Evolutionary conservation across 2,797 vertebrate species (phyloP), one percentile per base, ranked within the genome.

Genomic region (Sebastes wilsoni): DNA sequence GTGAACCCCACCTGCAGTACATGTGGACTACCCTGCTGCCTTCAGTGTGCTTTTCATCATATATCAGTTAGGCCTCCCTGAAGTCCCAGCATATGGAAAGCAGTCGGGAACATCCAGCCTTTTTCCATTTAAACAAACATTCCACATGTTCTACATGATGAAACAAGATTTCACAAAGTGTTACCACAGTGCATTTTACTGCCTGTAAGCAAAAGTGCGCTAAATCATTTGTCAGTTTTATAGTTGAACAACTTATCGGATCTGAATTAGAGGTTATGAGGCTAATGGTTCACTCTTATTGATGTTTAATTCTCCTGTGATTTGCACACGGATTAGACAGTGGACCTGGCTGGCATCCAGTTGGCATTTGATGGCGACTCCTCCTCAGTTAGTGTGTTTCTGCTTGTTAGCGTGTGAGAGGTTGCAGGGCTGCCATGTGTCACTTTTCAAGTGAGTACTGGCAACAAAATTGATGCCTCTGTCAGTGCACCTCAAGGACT

Each of bases 381-480:
- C 12, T 23, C 64, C 42, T 71, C 55, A 64, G 34, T 11, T 36
- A 65, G 49, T 36, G 38, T 70, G 76, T 79, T 74, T 73, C 66
- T 79, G 71, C 85, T 80, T 73, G 69, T 73, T 67, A 58, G 77
- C 55, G 23, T 58, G 34, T 60, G 32, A 80, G 73, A 80, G 73
- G 71, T 49, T 81, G 84, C 81, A 77, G 76, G 52, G 78, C 69
- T 36, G 69, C 76, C 77, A 42, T 85, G 83, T 92, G 85, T 86
- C 86, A 81, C 69, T 79, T 81, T 80, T 85, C 66, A 14, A 81
- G 56, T 72, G 67, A 83, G 55, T 22, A 6, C 64, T 82, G 82
- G 77, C 65, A 75, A 55, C 72, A 77, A 70, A 88, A 87, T 85
- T 75, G 78, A 87, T 81, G 36, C 66, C 28, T 79, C 77, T 55